phyloP scores from a whole-genome alignment of 2,113 vertebrate genomes.

The Sula dactylatra region DNA sequence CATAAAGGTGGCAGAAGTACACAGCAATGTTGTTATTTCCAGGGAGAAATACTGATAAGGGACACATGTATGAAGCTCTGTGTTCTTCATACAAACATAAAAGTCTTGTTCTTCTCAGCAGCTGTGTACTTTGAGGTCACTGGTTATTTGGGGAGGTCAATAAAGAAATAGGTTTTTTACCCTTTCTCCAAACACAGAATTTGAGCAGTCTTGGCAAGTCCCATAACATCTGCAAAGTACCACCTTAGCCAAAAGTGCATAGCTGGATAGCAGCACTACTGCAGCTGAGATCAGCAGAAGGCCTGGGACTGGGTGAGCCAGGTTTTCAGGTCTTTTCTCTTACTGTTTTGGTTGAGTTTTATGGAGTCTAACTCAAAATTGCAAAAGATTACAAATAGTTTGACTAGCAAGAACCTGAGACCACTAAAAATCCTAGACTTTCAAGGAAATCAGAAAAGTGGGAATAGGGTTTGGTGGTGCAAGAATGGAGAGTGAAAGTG shows the following conservation, averaged over 20 bases:
- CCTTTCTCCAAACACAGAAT: background rate
- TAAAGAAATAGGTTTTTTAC: background rate
- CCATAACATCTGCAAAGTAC: background rate
- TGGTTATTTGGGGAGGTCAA: background rate
- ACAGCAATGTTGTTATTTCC: background rate
- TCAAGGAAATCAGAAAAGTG: background rate
- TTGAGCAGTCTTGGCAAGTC: background rate
- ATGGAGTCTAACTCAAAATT: background rate
- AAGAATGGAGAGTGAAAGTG: background rate
- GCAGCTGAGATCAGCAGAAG: background rate
- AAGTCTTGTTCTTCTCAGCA: background rate
- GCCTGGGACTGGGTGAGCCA: fast-evolving
- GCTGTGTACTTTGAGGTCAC: fast-evolving
- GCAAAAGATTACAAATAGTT: background rate
- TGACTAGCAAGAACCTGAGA: background rate
- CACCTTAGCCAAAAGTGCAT: background rate
- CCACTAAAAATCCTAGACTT: background rate
- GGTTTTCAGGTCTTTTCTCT: background rate
- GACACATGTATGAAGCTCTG: background rate
- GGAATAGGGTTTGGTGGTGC: background rate
- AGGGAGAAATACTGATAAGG: background rate
- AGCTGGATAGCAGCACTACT: background rate
- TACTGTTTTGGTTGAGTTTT: background rate
- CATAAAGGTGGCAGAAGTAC: background rate
- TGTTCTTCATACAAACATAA: background rate